Evolutionary conservation across 2,888 invertebrate genomes (phyloP).

Genomic region (Epiperipatus broadwayi): DNA sequence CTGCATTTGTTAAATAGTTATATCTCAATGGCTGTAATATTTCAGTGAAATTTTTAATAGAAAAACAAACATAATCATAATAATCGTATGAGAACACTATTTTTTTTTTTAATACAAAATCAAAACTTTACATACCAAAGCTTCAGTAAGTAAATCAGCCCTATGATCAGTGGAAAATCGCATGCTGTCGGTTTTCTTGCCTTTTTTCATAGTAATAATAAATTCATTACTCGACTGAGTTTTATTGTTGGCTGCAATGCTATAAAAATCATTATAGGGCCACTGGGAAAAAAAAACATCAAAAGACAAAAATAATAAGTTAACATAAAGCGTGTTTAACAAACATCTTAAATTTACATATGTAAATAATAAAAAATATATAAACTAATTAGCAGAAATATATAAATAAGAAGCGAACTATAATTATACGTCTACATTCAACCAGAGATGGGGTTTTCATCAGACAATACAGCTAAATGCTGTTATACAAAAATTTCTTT

Average conservation of each 20-base stretch:
- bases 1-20: too few species aligned
- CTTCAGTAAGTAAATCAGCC: constrained; percentile 73
- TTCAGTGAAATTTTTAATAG: too few species aligned
- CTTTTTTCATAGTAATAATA: constrained; percentile 57
- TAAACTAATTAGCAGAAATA: not conserved
- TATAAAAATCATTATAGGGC: constrained; percentile 34
- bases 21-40: too few species aligned
- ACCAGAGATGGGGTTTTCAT: too few species aligned
- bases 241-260: constrained; percentile 28
- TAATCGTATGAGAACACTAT: too few species aligned
- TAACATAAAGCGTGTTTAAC: too few species aligned
- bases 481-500: too few species aligned
- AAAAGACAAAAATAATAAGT: constrained; percentile 12
- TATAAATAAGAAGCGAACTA: not conserved
- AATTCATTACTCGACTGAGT: constrained; percentile 31
- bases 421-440: not conserved
- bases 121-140: constrained; percentile 35
- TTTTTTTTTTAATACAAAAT: constrained; percentile 19
- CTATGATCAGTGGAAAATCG: constrained; percentile 89
- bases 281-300: constrained; percentile 27
- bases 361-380: too few species aligned
- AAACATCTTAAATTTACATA: too few species aligned
- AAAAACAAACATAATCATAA: too few species aligned
- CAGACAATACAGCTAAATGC: too few species aligned
- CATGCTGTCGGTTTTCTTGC: constrained; percentile 73